These are phyloP conservation scores for Orthosia incerta DNA, from an alignment of 2,888 invertebrate genomes.

Conservation along the genomic window DNA sequence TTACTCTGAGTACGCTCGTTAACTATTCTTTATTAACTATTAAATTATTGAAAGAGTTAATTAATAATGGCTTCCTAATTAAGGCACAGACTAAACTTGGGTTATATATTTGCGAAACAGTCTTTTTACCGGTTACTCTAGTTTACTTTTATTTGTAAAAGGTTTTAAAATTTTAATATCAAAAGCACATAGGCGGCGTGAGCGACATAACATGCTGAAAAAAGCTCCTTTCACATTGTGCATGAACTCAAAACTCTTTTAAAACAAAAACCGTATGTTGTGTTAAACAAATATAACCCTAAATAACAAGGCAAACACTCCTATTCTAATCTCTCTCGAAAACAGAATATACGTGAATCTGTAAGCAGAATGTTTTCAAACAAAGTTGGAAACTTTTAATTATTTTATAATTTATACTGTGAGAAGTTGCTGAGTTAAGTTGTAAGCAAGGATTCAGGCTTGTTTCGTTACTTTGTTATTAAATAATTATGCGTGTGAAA, in stretches of 20 bases:
- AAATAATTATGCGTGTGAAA: slow-evolving; percentile 46
- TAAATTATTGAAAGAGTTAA: slow-evolving; percentile 14
- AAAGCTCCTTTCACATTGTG: not conserved
- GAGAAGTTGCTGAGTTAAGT: slow-evolving; percentile 48
- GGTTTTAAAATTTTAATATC: not conserved
- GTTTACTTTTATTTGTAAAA: not conserved
- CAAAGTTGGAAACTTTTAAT: slow-evolving; percentile 61
- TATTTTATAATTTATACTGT: slow-evolving; percentile 60
- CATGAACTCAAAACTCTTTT: slow-evolving; percentile 4
- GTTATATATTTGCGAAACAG: not conserved
- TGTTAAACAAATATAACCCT: slow-evolving; percentile 24
- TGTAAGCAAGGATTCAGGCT: slow-evolving; percentile 41
- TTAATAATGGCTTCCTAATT: slow-evolving; percentile 25
- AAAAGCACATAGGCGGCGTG: slow-evolving; percentile 17
- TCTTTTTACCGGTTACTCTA: not conserved
- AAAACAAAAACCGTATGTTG: slow-evolving; percentile 12
- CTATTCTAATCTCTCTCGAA: slow-evolving; percentile 30
- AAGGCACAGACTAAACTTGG: slow-evolving; percentile 7
- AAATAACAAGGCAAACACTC: slow-evolving; percentile 8
- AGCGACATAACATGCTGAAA: slow-evolving; percentile 6
- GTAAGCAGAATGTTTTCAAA: slow-evolving; percentile 53
- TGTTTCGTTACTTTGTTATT: slow-evolving; percentile 35
- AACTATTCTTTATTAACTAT: slow-evolving; percentile 12
- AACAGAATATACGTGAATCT: slow-evolving; percentile 27
- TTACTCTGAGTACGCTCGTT: not conserved